Conservation (phyloP, 2,113 vertebrate genomes). For the Mugil cephalus region DNA sequence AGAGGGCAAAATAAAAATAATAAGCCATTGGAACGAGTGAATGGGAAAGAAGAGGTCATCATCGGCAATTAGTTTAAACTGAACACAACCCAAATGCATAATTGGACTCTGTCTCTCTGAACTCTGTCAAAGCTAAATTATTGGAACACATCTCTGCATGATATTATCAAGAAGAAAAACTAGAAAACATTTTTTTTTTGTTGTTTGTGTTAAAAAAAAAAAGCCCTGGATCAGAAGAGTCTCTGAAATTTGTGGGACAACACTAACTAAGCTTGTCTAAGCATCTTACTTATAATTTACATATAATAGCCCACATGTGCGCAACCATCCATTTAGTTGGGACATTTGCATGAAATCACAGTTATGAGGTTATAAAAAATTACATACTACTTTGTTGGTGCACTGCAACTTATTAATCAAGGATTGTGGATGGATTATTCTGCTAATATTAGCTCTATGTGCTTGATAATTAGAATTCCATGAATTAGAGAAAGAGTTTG, state of each 20-base stretch:
- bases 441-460: too few relatives aligned
- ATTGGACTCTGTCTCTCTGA: not conserved
- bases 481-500: too few relatives aligned
- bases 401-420: not conserved
- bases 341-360: too few relatives aligned
- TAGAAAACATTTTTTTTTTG: not conserved
- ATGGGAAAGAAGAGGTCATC: conserved; percentile 8
- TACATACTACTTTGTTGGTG: not conserved
- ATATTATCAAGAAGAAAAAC: too few relatives aligned
- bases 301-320: too few relatives aligned
- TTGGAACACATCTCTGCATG: not conserved
- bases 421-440: too few relatives aligned
- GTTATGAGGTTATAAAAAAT: too few relatives aligned
- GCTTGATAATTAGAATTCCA: too few relatives aligned
- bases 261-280: too few relatives aligned
- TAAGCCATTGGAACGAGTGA: not conserved
- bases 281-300: too few relatives aligned
- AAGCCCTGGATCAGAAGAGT: not conserved
- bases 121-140: not conserved
- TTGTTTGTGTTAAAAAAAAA: not conserved
- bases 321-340: too few relatives aligned
- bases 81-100: conserved; percentile 15
- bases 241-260: too few relatives aligned
- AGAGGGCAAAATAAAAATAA: not conserved
- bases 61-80: not conserved